These are phyloP conservation scores for Heliconius hewitsoni DNA, from an alignment of 1,140 invertebrate genomes.

Conservation along the genomic window DNA sequence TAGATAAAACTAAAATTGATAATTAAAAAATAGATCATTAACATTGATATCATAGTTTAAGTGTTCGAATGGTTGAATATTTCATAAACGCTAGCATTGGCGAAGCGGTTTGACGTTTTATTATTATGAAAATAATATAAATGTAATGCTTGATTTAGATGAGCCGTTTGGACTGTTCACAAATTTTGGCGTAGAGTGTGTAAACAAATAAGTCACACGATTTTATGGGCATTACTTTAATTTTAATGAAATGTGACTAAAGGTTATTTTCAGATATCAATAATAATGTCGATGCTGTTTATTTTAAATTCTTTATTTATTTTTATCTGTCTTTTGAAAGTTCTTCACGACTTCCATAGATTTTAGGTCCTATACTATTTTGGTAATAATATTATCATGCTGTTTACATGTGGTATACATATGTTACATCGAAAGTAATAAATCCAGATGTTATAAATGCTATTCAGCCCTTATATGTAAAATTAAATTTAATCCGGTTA, in stretches of 20 bases:
- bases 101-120: conserved; percentile 30
- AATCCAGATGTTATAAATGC: too few species aligned
- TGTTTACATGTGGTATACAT: too few species aligned
- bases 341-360: too few species aligned
- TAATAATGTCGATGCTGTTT: not conserved
- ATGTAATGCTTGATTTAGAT: conserved; percentile 37
- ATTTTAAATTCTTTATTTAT: not conserved
- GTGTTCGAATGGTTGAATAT: not conserved
- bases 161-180: conserved; percentile 32
- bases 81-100: conserved; percentile 21
- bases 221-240: conserved; percentile 20
- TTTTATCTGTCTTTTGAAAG: too few species aligned
- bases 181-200: conserved; percentile 33
- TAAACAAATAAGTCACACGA: conserved; percentile 43
- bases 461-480: too few species aligned
- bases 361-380: too few species aligned
- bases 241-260: not conserved
- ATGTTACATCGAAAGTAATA: too few species aligned
- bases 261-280: not conserved
- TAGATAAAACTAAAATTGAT: too few species aligned
- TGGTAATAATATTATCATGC: too few species aligned
- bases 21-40: too few species aligned
- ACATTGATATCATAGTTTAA: too few species aligned
- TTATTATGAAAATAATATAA: conserved; percentile 44
- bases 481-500: too few species aligned